Conservation (phyloP, 2,888 invertebrate species). For the Eretmocerus hayati region DNA sequence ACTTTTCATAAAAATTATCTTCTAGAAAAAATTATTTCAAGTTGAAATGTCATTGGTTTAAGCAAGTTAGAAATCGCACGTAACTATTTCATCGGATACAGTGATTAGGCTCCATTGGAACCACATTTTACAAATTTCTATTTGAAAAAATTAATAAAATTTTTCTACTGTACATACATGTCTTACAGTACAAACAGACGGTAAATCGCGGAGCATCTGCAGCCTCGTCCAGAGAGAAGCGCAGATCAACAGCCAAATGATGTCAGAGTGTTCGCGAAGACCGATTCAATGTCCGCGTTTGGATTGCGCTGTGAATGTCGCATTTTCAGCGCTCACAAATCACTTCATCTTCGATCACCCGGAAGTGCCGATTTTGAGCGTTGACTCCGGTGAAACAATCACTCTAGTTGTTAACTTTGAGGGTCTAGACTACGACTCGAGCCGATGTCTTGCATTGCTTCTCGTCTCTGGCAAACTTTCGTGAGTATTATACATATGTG, state of each 20-base stretch:
- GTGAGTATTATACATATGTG: conserved; percentile 29
- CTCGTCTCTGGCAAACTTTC: conserved; percentile 41
- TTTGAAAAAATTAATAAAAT: too few relatives aligned
- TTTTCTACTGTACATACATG: too few relatives aligned
- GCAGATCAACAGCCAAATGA: conserved; percentile 28
- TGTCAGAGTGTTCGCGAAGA: conserved; percentile 39
- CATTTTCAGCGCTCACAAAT: conserved; percentile 49
- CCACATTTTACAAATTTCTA: too few relatives aligned
- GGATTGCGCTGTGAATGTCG: conserved; percentile 51
- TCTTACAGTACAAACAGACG: not conserved
- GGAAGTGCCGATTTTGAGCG: conserved; percentile 44
- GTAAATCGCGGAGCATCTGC: conserved; percentile 27
- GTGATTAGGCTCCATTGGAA: too few relatives aligned
- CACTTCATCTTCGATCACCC: conserved; percentile 56
- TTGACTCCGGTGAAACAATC: conserved; percentile 39
- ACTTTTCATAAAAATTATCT: too few relatives aligned
- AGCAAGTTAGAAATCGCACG: too few relatives aligned
- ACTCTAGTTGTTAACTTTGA: conserved; percentile 38
- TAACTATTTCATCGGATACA: too few relatives aligned
- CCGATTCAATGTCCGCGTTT: conserved; percentile 51
- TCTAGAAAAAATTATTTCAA: too few relatives aligned
- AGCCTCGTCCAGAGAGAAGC: conserved; percentile 25
- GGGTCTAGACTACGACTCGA: conserved; percentile 34
- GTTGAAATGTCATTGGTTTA: too few relatives aligned
- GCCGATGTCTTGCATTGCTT: conserved; percentile 39